A percentile compares a stretch with the other conserved stretches of the same genome.
These are phyloP conservation scores for Lepidocolaptes lacrymiger DNA, from an alignment of 2,797 vertebrate genomes.

Conservation along the genomic window DNA sequence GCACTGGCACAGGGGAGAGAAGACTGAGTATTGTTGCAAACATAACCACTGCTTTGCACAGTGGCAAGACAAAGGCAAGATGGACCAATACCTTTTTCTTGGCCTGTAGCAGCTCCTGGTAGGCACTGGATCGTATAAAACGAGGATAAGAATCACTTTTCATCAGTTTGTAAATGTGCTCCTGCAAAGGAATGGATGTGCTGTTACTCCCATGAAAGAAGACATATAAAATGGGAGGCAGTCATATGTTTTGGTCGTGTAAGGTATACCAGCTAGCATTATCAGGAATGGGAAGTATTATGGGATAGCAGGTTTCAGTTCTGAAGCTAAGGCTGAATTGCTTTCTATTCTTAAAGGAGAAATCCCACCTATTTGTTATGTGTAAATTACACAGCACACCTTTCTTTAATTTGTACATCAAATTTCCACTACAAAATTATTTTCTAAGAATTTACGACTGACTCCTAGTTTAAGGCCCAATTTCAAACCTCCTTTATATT, in stretches of 20 bases:
- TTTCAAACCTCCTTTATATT: not conserved
- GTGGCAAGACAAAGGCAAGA: constrained; percentile 70
- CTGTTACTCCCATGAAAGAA: not conserved
- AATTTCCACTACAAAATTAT: not conserved
- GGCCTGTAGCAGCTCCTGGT: constrained; percentile 98
- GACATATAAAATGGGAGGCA: not conserved
- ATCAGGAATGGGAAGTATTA: not conserved
- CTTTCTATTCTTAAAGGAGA: not conserved
- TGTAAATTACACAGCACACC: not conserved
- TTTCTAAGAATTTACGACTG: not conserved
- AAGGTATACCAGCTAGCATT: not conserved
- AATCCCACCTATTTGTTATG: not conserved
- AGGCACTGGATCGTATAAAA: constrained; percentile 99
- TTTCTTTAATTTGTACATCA: not conserved
- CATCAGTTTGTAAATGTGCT: constrained; percentile 99
- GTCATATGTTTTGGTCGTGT: not conserved
- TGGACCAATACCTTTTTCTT: constrained; percentile 93
- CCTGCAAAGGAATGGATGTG: constrained; percentile 77
- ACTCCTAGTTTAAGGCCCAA: not conserved
- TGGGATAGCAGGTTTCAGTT: not conserved
- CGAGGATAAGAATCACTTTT: constrained; percentile 98
- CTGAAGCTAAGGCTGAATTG: not conserved
- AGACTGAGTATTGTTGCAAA: constrained; percentile 64
- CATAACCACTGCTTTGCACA: constrained; percentile 65
- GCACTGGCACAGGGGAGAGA: constrained; percentile 63